Conservation (phyloP, 2,797 vertebrate genomes). For the Acanthopagrus latus region DNA sequence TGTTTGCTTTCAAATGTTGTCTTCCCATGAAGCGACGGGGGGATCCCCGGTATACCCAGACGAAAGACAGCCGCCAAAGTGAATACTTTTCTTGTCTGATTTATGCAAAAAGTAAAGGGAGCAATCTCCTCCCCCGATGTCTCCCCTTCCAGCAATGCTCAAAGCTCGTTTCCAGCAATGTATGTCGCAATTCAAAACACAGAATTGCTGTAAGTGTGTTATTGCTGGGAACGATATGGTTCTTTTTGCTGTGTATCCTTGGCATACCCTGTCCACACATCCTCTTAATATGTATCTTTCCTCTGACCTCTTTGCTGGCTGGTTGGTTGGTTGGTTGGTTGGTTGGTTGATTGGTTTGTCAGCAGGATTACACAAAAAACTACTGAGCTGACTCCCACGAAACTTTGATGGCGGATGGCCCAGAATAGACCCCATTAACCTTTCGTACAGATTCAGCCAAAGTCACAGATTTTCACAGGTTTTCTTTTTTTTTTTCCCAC, state of each 20-base stretch:
- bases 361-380: no score
- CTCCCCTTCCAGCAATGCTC: conserved; percentile 7
- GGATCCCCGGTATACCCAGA: conserved; percentile 20
- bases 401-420: no score
- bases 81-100: conserved; percentile 34
- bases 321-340: no score
- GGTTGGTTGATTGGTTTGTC: no score
- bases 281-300: neutral
- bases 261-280: neutral
- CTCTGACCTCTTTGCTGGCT: neutral
- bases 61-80: conserved; percentile 38
- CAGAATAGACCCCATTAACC: no score
- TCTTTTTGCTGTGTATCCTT: neutral
- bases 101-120: conserved; percentile 10
- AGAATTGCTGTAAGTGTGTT: conserved; percentile 8
- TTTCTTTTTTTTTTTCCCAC: no score
- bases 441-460: no score
- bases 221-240: neutral
- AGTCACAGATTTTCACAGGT: no score
- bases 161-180: conserved; percentile 18
- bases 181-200: conserved; percentile 3
- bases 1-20: conserved; percentile 23
- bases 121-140: neutral
- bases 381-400: no score
- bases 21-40: neutral